Base-by-base conservation (phyloP, 2,113 vertebrate species). In the Oncorhynchus tshawytscha region DNA sequence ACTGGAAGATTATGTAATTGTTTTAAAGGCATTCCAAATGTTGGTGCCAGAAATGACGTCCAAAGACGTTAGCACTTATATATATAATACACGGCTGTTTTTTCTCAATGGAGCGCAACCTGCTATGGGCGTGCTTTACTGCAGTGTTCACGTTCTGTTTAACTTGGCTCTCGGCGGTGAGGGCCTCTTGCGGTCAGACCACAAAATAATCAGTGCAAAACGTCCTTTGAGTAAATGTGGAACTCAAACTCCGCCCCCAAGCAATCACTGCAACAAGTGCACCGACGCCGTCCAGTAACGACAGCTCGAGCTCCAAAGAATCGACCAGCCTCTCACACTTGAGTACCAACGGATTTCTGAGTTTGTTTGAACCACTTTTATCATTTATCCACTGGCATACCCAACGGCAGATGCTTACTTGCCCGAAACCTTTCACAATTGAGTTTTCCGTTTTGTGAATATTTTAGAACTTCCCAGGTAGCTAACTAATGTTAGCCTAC, bases 261-360 rank as follows among this genome's bases (percentile, higher is more conserved):
- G 60, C 45, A 76, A 85, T 90, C 89, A 85, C 79, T 72, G 92
- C 93, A 91, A 94, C 93, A 94, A 94, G 93, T 94, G 93, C 91
- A 92, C 76, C 90, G 88, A 89, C 87, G 48, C 68, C 59, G 3
- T 9, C 68, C 65, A 70, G 75, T 66, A 57, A 39, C 67, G 78
- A 51, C 57, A 70, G 71, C 77, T 57, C 80, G 25, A 20, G 39
- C 71, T 67, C 73, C 29, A 74, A 77, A 84, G 80, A 83, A 84
- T 81, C 27, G 65, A 67, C 12, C 13, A 66, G 71, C 20, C 6
- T 67, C 5, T 45, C 79, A 59, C 72, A 57, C 71, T 77, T 72
- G 57, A 79, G 2, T 12, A 60, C 3, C 71, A 69, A 25, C 67
- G 76, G 67, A 71, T 57, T 73, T 60, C 60, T 15, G 11, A 15